Evolutionary conservation across 2,888 invertebrate species (phyloP).

Genomic region (Machimus rusticus): DNA sequence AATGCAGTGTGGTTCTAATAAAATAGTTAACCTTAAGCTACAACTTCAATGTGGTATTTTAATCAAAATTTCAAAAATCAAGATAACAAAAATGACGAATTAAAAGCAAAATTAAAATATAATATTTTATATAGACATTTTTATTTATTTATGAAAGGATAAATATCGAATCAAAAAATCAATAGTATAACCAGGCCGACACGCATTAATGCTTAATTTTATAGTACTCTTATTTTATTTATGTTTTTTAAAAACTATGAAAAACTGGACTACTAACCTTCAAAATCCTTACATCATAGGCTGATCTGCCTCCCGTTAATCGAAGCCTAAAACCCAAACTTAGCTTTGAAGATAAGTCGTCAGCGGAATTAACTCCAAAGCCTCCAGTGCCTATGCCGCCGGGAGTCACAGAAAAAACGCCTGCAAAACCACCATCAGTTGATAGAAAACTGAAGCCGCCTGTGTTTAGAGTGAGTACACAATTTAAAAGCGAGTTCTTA

Average conservation of each 20-base stretch:
- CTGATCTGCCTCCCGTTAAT: constrained; percentile 76
- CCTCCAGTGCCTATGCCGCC: constrained; percentile 51
- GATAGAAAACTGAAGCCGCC: constrained; percentile 71
- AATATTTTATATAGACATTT: too few relatives aligned
- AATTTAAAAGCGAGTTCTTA: neutral
- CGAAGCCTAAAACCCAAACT: constrained; percentile 77
- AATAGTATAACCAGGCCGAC: neutral
- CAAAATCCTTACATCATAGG: constrained; percentile 31
- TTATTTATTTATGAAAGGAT: too few relatives aligned
- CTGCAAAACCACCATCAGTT: constrained; percentile 66
- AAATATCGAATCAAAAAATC: neutral
- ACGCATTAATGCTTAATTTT: neutral
- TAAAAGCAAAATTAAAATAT: too few relatives aligned
- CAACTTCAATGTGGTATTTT: too few relatives aligned
- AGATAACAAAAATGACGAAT: too few relatives aligned
- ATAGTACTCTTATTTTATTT: neutral
- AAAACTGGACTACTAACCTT: neutral
- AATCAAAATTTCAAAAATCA: too few relatives aligned
- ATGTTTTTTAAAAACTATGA: neutral
- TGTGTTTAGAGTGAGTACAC: constrained; percentile 61
- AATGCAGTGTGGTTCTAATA: too few relatives aligned
- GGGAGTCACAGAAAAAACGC: constrained; percentile 46
- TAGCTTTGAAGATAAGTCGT: constrained; percentile 56
- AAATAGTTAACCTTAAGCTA: too few relatives aligned
- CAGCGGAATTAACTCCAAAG: constrained; percentile 57